These are phyloP conservation scores for Lepus oiostolus DNA, from an alignment of 2,797 vertebrate species.

Conservation along the genomic window DNA sequence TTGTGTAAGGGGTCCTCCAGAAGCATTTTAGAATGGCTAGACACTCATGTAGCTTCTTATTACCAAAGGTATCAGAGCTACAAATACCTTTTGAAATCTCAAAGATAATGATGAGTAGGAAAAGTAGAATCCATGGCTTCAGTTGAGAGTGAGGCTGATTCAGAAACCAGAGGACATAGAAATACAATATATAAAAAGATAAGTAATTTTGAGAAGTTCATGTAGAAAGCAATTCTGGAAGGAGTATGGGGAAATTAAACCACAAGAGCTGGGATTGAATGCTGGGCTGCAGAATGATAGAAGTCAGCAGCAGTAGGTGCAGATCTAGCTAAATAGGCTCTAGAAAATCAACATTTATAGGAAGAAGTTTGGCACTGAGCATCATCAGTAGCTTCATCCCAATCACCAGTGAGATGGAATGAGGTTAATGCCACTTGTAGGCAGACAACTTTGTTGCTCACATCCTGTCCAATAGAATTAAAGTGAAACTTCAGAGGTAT, in stretches of 20 bases:
- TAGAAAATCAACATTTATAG: slow-evolving; percentile 95
- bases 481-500: slow-evolving; percentile 93
- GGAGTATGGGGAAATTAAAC: slow-evolving; percentile 94
- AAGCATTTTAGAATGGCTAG: slow-evolving; percentile 93
- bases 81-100: slow-evolving; percentile 94
- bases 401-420: slow-evolving; percentile 94
- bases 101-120: slow-evolving; percentile 91
- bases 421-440: slow-evolving; percentile 95
- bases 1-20: slow-evolving; percentile 94
- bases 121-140: slow-evolving; percentile 91
- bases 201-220: slow-evolving; percentile 91
- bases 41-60: slow-evolving; percentile 94
- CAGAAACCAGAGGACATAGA: slow-evolving; percentile 93
- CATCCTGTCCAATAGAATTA: slow-evolving; percentile 95
- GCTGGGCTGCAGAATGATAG: slow-evolving; percentile 94
- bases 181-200: slow-evolving; percentile 90
- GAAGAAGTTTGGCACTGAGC: slow-evolving; percentile 94
- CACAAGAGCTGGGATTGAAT: slow-evolving; percentile 93
- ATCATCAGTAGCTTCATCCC: slow-evolving; percentile 95
- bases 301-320: slow-evolving; percentile 94
- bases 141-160: slow-evolving; percentile 92
- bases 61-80: slow-evolving; percentile 95
- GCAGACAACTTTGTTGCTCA: slow-evolving; percentile 93
- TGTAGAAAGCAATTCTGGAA: slow-evolving; percentile 93
- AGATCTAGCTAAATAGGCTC: slow-evolving; percentile 92